Percentiles rank a stretch among this genome's conserved stretches.
These are phyloP conservation scores for Trachelipus rathkii DNA, from an alignment of 1,140 invertebrate species.

Conservation along the genomic window DNA sequence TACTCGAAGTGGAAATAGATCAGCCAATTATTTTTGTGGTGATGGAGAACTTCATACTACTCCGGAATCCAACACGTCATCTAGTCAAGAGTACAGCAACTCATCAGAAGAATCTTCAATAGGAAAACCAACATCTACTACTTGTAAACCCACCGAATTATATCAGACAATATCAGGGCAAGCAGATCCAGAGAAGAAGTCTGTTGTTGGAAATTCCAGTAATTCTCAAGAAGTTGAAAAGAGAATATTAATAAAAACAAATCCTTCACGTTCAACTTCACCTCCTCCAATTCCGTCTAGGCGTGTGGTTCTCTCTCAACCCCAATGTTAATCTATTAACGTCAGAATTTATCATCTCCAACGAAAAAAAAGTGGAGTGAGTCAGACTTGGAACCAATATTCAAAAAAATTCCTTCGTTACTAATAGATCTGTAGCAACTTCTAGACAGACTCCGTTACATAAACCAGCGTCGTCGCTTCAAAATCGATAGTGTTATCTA, in stretches of 20 bases:
- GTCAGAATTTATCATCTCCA: neutral
- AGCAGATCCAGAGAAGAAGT: neutral
- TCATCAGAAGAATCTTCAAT: constrained; percentile 41
- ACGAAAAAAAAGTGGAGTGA: neutral
- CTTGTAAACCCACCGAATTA: constrained; percentile 30
- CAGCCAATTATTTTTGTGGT: constrained; percentile 23
- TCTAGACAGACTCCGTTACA: constrained; percentile 46
- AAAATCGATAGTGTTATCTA: constrained; percentile 48
- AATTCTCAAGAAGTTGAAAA: neutral
- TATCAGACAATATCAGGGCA: constrained; percentile 14
- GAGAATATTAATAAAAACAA: constrained; percentile 26
- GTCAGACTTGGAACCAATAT: neutral
- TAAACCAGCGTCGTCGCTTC: constrained; percentile 49
- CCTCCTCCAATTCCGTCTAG: neutral
- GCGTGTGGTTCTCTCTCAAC: neutral
- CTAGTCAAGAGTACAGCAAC: constrained; percentile 45
- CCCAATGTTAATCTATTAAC: neutral
- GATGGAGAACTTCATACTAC: constrained; percentile 35
- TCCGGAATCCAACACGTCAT: constrained; percentile 41
- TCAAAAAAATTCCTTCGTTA: constrained; percentile 3
- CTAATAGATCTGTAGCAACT: constrained; percentile 5
- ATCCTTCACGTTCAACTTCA: constrained; percentile 10
- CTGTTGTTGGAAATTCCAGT: neutral
- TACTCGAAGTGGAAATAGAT: constrained; percentile 47
- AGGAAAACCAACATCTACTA: constrained; percentile 33